Evolutionary conservation across 2,113 vertebrate genomes (phyloP).

Genomic region (Hemibagrus wyckioides): DNA sequence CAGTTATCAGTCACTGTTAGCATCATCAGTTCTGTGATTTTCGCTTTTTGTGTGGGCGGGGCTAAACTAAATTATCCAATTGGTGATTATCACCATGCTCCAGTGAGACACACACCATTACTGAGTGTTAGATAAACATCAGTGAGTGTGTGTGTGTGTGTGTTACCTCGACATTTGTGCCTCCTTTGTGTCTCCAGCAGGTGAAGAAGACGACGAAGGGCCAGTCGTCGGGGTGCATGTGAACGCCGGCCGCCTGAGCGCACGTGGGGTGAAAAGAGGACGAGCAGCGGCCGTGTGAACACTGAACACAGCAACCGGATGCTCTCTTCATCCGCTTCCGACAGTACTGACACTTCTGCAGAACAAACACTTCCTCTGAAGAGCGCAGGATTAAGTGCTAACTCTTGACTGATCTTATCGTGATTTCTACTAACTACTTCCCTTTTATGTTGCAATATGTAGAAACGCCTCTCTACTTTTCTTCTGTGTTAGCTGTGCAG

Average conservation of each 20-base stretch:
- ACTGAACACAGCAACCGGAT: conserved; percentile 92
- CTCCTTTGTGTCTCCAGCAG: conserved; percentile 87
- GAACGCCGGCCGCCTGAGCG: conserved; percentile 91
- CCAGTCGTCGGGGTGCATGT: conserved; percentile 98
- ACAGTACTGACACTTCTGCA: conserved; percentile 93
- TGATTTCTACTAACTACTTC: not conserved
- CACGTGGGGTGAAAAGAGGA: conserved; percentile 95
- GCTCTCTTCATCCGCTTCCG: conserved; percentile 89
- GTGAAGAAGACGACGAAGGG: conserved; percentile 95
- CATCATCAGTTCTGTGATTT: not conserved
- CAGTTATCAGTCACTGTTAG: too few relatives aligned
- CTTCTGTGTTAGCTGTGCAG: not conserved
- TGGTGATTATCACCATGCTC: too few relatives aligned
- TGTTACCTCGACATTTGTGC: conserved; percentile 82
- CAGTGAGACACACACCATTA: not conserved
- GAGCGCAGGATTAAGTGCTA: not conserved
- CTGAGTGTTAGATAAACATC: not conserved
- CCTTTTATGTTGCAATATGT: too few relatives aligned
- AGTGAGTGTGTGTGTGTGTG: not conserved
- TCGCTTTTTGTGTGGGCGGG: not conserved
- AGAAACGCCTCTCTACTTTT: too few relatives aligned
- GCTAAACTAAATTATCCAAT: not conserved
- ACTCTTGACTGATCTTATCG: not conserved
- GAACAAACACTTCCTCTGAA: not conserved
- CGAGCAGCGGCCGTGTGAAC: conserved; percentile 95